Percentiles rank a stretch among this genome's conserved stretches.
phyloP scores from a whole-genome alignment of 2,113 vertebrate genomes.

The Nettapus auritus region DNA sequence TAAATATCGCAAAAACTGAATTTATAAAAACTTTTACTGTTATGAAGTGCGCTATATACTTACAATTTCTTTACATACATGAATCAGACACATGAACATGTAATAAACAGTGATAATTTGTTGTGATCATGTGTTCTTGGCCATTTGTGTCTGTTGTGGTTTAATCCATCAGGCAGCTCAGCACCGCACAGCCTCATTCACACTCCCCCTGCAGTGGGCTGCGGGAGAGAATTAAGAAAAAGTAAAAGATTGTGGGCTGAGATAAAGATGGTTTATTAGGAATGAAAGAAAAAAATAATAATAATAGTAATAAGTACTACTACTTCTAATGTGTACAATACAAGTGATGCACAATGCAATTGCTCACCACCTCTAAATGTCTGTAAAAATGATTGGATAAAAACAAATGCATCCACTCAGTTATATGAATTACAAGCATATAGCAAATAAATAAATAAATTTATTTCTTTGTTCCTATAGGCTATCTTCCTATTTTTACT shows the following conservation, averaged over 20 bases:
- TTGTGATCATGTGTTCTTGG: background rate
- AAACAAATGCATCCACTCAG: background rate
- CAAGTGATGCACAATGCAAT: no score
- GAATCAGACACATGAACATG: background rate
- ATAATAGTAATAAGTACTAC: no score
- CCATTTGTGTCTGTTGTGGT: background rate
- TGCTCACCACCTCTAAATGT: background rate
- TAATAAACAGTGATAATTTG: background rate
- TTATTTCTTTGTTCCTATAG: background rate
- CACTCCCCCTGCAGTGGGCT: no score
- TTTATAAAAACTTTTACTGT: background rate
- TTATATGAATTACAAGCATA: rapidly evolving
- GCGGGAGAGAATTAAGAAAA: no score
- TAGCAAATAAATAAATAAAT: background rate
- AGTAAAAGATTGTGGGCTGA: no score
- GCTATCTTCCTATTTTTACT: background rate
- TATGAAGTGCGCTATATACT: background rate
- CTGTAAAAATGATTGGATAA: background rate
- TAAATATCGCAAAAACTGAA: background rate
- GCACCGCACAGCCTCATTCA: no score
- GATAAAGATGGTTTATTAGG: no score
- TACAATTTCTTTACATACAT: background rate
- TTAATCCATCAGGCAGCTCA: no score
- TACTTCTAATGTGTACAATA: no score
- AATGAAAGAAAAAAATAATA: no score